These are phyloP conservation scores for Oedothorax gibbosus DNA, from an alignment of 1,140 invertebrate species.

Conservation along the genomic window DNA sequence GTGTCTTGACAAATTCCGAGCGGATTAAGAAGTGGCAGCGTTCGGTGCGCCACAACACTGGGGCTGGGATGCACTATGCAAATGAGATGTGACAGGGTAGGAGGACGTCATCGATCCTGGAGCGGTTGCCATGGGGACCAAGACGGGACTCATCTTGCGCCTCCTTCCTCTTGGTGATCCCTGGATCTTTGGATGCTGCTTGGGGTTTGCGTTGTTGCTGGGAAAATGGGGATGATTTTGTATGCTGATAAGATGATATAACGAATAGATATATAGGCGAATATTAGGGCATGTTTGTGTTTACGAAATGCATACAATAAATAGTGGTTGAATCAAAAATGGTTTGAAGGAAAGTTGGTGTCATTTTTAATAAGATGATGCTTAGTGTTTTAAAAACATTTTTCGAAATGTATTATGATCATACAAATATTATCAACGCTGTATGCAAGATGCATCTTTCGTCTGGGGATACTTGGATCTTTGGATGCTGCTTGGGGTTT, in stretches of 20 bases:
- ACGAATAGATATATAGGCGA: no score
- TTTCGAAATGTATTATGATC: no score
- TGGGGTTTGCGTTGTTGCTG: neutral
- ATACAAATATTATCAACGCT: no score
- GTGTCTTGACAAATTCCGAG: conserved; percentile 58
- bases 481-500: no score
- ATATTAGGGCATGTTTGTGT: no score
- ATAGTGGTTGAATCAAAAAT: no score
- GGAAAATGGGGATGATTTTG: neutral
- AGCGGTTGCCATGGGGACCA: conserved; percentile 40
- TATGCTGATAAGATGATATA: neutral
- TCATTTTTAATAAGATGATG: no score
- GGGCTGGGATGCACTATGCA: conserved; percentile 58
- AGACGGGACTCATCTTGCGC: conserved; percentile 52
- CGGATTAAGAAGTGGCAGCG: conserved; percentile 42
- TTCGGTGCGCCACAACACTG: conserved; percentile 55
- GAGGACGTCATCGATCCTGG: conserved; percentile 52
- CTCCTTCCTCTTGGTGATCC: conserved; percentile 21
- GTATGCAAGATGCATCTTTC: no score
- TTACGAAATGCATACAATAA: no score
- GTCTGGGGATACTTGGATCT: no score
- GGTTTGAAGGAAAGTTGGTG: no score
- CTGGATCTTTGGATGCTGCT: neutral
- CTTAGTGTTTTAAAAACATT: no score
- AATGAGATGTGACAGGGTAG: conserved; percentile 61